A percentile compares a stretch with the other conserved stretches of the same genome.
Evolutionary conservation across 2,797 vertebrate species (phyloP).

Genomic region (Acestrorhynchus altus): DNA sequence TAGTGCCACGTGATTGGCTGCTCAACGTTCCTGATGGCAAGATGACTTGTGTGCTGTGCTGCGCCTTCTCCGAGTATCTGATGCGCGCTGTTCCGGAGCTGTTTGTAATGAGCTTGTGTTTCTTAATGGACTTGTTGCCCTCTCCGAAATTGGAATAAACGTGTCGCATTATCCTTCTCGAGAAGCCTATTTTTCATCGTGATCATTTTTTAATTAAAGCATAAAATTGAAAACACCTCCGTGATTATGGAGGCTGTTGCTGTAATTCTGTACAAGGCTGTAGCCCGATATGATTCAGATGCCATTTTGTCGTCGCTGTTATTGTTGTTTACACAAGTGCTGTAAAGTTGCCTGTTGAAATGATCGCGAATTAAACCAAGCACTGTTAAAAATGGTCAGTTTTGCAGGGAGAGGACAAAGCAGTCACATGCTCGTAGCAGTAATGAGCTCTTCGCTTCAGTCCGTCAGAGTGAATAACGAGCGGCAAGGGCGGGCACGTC

Average conservation of each 20-base stretch:
- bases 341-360: slow-evolving; percentile 3
- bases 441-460: neutral
- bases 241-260: slow-evolving; percentile 11
- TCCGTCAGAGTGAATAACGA: neutral
- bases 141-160: slow-evolving; percentile 34
- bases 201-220: slow-evolving; percentile 48
- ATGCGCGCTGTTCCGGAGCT: slow-evolving; percentile 35
- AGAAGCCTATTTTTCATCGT: slow-evolving; percentile 38
- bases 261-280: neutral
- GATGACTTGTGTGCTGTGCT: slow-evolving; percentile 23
- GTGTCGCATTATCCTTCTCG: slow-evolving; percentile 20
- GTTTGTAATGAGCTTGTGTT: slow-evolving; percentile 47
- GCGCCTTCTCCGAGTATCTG: slow-evolving; percentile 25
- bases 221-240: slow-evolving; percentile 21
- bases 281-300: neutral
- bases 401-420: neutral
- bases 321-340: neutral
- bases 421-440: neutral
- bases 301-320: neutral
- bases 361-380: neutral
- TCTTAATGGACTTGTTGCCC: slow-evolving; percentile 30
- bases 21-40: slow-evolving; percentile 22
- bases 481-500: neutral
- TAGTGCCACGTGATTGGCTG: slow-evolving; percentile 22
- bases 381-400: neutral